Evolutionary conservation across 2,888 invertebrate genomes (phyloP), one percentile per base, ranked within the genome.

Genomic region (Calliopum simillimum): DNA sequence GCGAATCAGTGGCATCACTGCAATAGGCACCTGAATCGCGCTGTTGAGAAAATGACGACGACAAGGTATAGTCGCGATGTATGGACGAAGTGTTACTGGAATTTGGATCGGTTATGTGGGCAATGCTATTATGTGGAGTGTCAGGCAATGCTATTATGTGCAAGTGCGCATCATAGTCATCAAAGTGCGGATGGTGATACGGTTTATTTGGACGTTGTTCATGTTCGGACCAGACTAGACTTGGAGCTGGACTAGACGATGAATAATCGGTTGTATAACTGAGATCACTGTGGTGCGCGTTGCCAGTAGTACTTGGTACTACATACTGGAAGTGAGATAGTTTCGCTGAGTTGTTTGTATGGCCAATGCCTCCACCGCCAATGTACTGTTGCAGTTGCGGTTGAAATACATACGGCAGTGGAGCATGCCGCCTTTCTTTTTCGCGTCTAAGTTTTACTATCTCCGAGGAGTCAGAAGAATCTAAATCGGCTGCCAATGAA

Each of bases 91-190:
- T 79, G 67, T 81, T 80, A 69, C 80, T 81, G 33, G 77, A 78
- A 8, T 77, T 75, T 3, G 76, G 77, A 55, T 82, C 83, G 62
- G 71, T 76, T 11, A 91, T 80, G 72, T 90, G 90, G 71, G 90
- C 88, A 71, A 91, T 91, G 1, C 92, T 92, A 78, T 92, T 92
- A 82, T 90, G 89, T 3, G 92, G 91, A 14, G 92, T 92, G 61
- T 86, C 87, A 0, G 88, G 87, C 69, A 87, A 85, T 83, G 49
- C 8, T 69, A 71, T 11, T 76, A n/a, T 77, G 33, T 70, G 62
- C 14, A 63, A 71, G 13, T 59, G 71, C 6, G 64, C 55, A 56
- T 78, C 76, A 62, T 74, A 77, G 47, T 77, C 77, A 33, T 76
- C 77, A 43, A 66, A 16, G 16, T 74, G 71, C 55, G 69, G 69